Conservation (phyloP, 1,140 invertebrate species). For the Laupala kohalensis region DNA sequence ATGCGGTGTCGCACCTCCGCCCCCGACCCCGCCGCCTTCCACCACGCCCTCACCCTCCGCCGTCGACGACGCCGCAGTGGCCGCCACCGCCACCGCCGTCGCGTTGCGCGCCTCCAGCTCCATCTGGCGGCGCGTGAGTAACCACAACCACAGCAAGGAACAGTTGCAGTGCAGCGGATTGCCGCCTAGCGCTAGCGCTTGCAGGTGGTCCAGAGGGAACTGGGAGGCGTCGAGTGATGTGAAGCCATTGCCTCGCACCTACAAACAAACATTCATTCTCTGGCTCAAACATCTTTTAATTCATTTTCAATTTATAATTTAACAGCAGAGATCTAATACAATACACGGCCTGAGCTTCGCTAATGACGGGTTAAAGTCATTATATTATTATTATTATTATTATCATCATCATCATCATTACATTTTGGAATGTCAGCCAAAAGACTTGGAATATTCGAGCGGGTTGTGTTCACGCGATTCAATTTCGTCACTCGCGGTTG, state of each 20-base stretch:
- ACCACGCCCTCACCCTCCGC: neutral
- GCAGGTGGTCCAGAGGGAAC: slow-evolving; percentile 61
- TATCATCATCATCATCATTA: too few relatives aligned
- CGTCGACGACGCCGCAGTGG: neutral
- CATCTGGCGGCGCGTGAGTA: slow-evolving; percentile 34
- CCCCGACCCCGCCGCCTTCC: too few relatives aligned
- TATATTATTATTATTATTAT: too few relatives aligned
- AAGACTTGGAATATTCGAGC: too few relatives aligned
- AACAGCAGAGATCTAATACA: too few relatives aligned
- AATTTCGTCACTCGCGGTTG: too few relatives aligned
- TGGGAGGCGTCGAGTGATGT: slow-evolving; percentile 52
- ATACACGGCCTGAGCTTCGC: too few relatives aligned
- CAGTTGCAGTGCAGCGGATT: slow-evolving; percentile 81
- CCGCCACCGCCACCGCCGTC: neutral
- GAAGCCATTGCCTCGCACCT: slow-evolving; percentile 46
- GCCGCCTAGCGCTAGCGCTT: slow-evolving; percentile 54
- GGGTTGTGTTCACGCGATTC: too few relatives aligned
- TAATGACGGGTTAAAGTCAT: too few relatives aligned
- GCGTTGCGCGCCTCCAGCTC: neutral
- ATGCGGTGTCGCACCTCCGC: neutral
- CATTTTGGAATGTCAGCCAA: too few relatives aligned
- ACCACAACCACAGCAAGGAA: slow-evolving; percentile 73
- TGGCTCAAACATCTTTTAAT: too few relatives aligned
- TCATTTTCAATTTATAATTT: too few relatives aligned
- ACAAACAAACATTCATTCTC: neutral